Conservation (phyloP, 2,797 vertebrate species). For the Syngnathus acus region DNA sequence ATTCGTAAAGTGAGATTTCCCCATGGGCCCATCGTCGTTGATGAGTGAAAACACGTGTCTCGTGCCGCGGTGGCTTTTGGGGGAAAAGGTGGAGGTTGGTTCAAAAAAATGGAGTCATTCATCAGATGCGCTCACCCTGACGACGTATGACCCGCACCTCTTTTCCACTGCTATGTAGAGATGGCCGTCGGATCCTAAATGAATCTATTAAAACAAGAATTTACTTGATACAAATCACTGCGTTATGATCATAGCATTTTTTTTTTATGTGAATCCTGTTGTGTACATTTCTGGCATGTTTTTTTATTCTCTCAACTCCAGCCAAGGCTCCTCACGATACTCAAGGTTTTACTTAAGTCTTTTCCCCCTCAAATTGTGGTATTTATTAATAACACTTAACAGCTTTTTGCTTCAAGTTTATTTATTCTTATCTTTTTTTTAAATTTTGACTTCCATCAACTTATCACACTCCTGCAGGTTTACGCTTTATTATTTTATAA, state of each 20-base stretch:
- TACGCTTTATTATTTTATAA: not conserved
- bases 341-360: conserved; percentile 61
- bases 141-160: conserved; percentile 25
- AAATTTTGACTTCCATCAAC: not conserved
- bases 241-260: no score
- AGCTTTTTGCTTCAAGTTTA: conserved; percentile 1
- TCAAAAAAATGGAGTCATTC: conserved; percentile 52
- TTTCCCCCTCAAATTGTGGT: conserved; percentile 12
- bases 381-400: not conserved
- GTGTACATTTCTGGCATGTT: conserved; percentile 1
- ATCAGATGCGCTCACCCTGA: conserved; percentile 44
- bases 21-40: conserved; percentile 16
- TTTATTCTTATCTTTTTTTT: conserved; percentile 2
- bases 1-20: conserved; percentile 29
- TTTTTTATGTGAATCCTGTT: no score
- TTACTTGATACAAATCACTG: no score
- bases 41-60: conserved; percentile 26
- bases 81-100: conserved; percentile 17
- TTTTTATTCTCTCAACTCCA: conserved; percentile 43
- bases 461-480: not conserved
- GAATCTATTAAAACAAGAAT: no score
- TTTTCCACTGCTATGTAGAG: conserved; percentile 38
- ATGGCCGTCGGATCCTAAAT: not conserved
- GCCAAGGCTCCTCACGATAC: conserved; percentile 38
- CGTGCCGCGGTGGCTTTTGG: conserved; percentile 10